Evolutionary conservation across 2,113 vertebrate genomes (phyloP), one percentile per base, ranked within the genome.

Genomic region (Cathartes aura): DNA sequence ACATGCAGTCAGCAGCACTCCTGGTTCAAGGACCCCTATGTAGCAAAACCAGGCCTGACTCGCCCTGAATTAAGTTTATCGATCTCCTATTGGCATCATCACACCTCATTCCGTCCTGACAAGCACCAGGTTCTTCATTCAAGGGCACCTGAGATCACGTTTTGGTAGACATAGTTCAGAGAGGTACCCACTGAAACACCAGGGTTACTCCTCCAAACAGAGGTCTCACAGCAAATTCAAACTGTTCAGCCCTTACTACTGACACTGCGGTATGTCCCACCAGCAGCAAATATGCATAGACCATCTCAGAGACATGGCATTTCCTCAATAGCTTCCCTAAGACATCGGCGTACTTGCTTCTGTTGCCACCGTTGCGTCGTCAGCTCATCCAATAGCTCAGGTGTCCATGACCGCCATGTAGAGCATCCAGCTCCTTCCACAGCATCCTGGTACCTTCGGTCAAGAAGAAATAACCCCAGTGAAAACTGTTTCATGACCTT

Each of bases 281-380:
- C 45, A 42, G 38, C 58, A 67, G 47, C 40, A 66, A 36, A 63
- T 38, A 30, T 0, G 6, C 55, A 29, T 0, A 55, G 58, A 56
- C 12, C 53, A 30, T 22, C 53, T 62, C 68, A 64, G 59, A 75
- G 63, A 9, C 36, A 43, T 59, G n/a, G n/a, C n/a, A n/a, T 17
- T 47, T 56, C 53, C 45, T 81, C 45, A 12, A 7, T 9, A 12
- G 23, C 23, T 53, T 75, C 83, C 43, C 38, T 23, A 36, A 59
- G n/a, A 47, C 48, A 55, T 12, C 20, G 2, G 9, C 9, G 3
- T 43, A 18, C 43, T 50, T 73, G 11, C 20, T 70, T 42, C 52
- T 82, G 14, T 22, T 50, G 47, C 16, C 43, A 40, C 62, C 0
- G 0, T 20, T 27, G 29, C 42, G n/a, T 68, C 12, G 6, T 55